Evolutionary conservation across 2,888 invertebrate genomes (phyloP).

Genomic region (Liodrosophila aerea): DNA sequence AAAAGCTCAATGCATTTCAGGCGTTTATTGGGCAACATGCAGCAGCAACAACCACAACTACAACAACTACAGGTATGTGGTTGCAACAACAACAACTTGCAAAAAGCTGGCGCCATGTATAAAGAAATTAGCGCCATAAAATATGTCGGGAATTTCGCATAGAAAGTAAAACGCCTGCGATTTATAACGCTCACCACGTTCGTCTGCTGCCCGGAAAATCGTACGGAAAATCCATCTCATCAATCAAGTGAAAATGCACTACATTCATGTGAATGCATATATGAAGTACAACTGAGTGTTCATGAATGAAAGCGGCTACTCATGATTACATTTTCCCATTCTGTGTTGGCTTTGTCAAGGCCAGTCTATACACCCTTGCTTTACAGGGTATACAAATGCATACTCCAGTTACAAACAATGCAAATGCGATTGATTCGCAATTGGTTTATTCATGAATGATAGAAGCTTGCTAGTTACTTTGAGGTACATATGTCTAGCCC

Average conservation of each 20-base stretch:
- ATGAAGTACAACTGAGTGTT: too few relatives aligned
- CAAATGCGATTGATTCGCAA: too few relatives aligned
- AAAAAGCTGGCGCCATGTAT: conserved; percentile 52
- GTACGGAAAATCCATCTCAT: conserved; percentile 53
- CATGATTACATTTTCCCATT: too few relatives aligned
- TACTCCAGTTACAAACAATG: too few relatives aligned
- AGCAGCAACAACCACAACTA: conserved; percentile 6
- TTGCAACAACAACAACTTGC: conserved; percentile 9
- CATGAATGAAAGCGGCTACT: too few relatives aligned
- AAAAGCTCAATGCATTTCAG: conserved; percentile 37
- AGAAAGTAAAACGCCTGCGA: conserved; percentile 39
- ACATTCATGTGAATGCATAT: background rate
- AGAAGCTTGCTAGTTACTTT: too few relatives aligned
- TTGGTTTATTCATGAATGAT: too few relatives aligned
- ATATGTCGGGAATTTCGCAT: conserved; percentile 50
- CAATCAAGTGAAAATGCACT: conserved; percentile 21
- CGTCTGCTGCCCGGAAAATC: conserved; percentile 28
- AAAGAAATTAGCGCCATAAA: conserved; percentile 70
- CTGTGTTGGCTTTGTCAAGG: too few relatives aligned
- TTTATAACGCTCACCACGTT: conserved; percentile 54
- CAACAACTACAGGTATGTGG: conserved; percentile 9
- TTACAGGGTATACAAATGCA: too few relatives aligned
- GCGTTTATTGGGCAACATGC: conserved; percentile 46
- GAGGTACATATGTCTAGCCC: too few relatives aligned
- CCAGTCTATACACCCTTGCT: too few relatives aligned